Conservation (phyloP, 2,888 invertebrate genomes). For the Diploptera punctata region DNA sequence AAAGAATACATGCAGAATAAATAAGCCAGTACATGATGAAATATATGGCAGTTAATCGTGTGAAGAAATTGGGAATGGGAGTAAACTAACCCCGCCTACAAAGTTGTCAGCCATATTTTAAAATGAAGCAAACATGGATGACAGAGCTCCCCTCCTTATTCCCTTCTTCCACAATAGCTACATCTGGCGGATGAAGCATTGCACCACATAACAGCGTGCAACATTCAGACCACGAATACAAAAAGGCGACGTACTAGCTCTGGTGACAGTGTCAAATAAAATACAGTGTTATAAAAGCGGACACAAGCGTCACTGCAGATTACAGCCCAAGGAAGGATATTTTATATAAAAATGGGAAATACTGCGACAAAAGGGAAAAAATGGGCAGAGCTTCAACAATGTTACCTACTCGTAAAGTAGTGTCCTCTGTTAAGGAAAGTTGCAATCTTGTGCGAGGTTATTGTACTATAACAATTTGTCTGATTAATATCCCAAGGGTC, state of each 20-base stretch:
- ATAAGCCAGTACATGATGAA: no score
- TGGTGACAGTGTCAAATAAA: slow-evolving; percentile 8
- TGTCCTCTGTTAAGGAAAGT: no score
- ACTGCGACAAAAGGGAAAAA: background rate
- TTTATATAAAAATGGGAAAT: slow-evolving; percentile 8
- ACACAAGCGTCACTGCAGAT: background rate
- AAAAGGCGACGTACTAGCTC: background rate
- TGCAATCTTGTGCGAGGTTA: no score
- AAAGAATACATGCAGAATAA: no score
- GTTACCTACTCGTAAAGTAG: no score
- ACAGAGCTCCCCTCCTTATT: no score
- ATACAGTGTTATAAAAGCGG: background rate
- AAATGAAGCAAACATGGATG: no score
- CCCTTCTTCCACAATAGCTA: slow-evolving; percentile 4
- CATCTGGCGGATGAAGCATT: slow-evolving; percentile 4
- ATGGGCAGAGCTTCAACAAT: background rate
- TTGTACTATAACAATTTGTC: no score
- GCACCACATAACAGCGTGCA: background rate
- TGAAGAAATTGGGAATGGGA: background rate
- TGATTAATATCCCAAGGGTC: no score
- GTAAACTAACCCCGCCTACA: background rate
- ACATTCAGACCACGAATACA: slow-evolving; percentile 2
- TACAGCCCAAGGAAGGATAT: background rate
- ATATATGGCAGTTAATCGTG: background rate
- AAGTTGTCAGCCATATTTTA: background rate